These are phyloP conservation scores for Anastatus disparis DNA, from an alignment of 1,140 invertebrate genomes.

Conservation along the genomic window DNA sequence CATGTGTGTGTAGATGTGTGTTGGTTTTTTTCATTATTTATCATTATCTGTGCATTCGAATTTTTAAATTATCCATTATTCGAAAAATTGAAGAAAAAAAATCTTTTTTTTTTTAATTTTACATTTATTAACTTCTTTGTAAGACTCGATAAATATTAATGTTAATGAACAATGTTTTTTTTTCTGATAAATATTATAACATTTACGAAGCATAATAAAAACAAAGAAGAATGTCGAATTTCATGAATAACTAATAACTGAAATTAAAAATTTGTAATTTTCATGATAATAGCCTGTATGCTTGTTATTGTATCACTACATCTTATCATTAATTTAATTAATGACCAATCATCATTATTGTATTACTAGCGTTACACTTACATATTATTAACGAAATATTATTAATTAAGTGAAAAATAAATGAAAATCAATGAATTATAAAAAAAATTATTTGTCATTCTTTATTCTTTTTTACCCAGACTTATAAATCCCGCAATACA, in stretches of 20 bases:
- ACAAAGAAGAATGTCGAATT: too few species aligned
- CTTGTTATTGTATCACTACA: too few species aligned
- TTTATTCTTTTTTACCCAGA: not conserved
- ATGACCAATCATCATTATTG: too few species aligned
- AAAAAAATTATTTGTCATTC: not conserved
- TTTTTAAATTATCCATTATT: too few species aligned
- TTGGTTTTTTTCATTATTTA: not conserved
- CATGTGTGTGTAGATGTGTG: not conserved
- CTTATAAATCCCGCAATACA: not conserved
- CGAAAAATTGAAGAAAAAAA: too few species aligned
- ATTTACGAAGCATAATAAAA: too few species aligned
- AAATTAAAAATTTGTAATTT: too few species aligned
- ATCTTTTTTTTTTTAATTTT: too few species aligned
- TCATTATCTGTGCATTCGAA: too few species aligned
- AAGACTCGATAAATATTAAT: not conserved
- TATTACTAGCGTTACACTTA: not conserved
- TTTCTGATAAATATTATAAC: not conserved
- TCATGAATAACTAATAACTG: too few species aligned
- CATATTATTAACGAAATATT: not conserved
- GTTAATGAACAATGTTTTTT: not conserved
- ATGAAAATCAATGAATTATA: conserved; percentile 11
- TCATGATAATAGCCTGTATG: too few species aligned
- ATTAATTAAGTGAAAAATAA: not conserved
- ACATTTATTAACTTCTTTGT: not conserved
- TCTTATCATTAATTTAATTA: too few species aligned